Percentiles rank a stretch among this genome's conserved stretches.
Evolutionary conservation across 2,113 vertebrate species (phyloP).

Genomic region (Hassar affinis): DNA sequence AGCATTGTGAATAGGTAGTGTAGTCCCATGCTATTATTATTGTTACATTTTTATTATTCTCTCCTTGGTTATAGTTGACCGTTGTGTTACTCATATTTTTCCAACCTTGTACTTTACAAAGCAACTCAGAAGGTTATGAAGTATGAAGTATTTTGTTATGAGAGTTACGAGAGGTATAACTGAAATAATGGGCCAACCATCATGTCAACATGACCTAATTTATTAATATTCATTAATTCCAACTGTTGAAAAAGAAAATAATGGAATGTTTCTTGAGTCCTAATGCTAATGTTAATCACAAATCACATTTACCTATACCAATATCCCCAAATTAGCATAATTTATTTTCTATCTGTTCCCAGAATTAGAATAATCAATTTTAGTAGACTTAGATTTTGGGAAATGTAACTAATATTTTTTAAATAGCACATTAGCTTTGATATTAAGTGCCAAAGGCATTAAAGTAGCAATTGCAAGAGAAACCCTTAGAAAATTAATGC

Average conservation of each 20-base stretch:
- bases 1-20: conserved; percentile 71
- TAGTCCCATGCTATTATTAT: conserved; percentile 57
- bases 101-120: conserved; percentile 65
- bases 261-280: neutral
- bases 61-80: conserved; percentile 26
- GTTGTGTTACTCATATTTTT: conserved; percentile 56
- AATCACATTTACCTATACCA: conserved; percentile 21
- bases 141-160: conserved; percentile 30
- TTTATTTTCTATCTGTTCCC: conserved; percentile 24
- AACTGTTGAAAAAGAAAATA: conserved; percentile 2
- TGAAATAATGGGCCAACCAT: conserved; percentile 38
- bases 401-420: conserved; percentile 28
- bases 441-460: conserved; percentile 72
- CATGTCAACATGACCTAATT: conserved; percentile 31
- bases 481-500: conserved; percentile 58
- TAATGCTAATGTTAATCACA: neutral
- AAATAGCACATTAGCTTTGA: conserved; percentile 61
- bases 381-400: conserved; percentile 10
- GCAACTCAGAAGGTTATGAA: conserved; percentile 57
- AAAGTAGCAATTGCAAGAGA: conserved; percentile 58
- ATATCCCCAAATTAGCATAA: neutral
- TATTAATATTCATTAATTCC: conserved; percentile 33
- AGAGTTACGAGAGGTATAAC: conserved; percentile 37
- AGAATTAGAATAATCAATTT: conserved; percentile 10
- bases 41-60: conserved; percentile 56